Percentiles rank a stretch among this genome's conserved stretches.
Conservation (phyloP, 1,140 invertebrate genomes). For the Drosophila pseudoananassae region DNA sequence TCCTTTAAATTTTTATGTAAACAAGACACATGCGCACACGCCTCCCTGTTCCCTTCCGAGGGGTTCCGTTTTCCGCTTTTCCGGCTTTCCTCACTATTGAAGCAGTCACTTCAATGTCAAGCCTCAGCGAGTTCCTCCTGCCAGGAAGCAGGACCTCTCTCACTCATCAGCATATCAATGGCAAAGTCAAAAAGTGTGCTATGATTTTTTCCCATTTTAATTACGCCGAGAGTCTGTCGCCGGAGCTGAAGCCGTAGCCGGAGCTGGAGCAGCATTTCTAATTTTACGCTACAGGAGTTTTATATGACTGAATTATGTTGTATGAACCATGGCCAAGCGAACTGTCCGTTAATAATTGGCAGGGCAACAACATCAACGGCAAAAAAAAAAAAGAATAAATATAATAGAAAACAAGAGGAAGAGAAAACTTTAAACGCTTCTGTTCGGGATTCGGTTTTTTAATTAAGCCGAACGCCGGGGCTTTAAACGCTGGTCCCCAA, state of each 20-base stretch:
- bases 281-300: conserved; percentile 80
- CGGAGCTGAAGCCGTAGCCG: conserved; percentile 11
- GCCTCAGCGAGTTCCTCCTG: conserved; percentile 44
- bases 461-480: conserved; percentile 53
- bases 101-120: conserved; percentile 75
- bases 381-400: conserved; percentile 31
- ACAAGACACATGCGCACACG: conserved; percentile 34
- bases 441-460: conserved; percentile 41
- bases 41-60: neutral
- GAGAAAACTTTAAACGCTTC: conserved; percentile 34
- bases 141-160: conserved; percentile 19
- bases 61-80: neutral
- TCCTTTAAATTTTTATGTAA: conserved; percentile 77
- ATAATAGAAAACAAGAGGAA: conserved; percentile 22
- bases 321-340: conserved; percentile 64
- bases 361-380: neutral
- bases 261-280: conserved; percentile 64
- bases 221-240: conserved; percentile 14
- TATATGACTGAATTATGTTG: conserved; percentile 82
- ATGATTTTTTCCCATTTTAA: conserved; percentile 62
- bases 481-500: conserved; percentile 56
- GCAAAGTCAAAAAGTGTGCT: conserved; percentile 44
- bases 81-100: conserved; percentile 47
- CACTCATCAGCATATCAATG: conserved; percentile 81
- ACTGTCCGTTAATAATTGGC: conserved; percentile 66